phyloP scores from a whole-genome alignment of 2,888 invertebrate species.

The Pristionchus mayeri region DNA sequence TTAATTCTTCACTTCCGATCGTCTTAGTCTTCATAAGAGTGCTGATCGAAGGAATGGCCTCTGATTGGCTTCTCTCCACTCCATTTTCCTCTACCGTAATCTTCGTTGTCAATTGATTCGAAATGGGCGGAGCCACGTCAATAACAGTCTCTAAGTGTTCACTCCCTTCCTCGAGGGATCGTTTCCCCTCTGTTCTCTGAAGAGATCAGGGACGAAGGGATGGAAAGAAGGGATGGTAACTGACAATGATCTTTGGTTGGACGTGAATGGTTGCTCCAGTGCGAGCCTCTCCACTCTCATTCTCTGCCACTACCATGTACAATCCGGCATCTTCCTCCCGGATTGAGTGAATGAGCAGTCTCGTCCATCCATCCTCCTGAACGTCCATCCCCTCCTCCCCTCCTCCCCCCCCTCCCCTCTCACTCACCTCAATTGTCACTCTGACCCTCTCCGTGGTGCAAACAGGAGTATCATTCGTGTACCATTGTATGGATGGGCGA shows the following conservation, averaged over 20 bases:
- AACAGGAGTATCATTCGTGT: conserved; percentile 68
- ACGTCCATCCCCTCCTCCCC: not conserved
- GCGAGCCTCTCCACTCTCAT: conserved; percentile 91
- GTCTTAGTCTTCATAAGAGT: conserved; percentile 19
- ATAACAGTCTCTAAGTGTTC: conserved; percentile 2
- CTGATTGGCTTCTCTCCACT: not conserved
- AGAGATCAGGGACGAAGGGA: not conserved
- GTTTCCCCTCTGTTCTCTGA: not conserved
- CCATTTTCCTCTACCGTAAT: conserved; percentile 8
- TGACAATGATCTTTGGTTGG: conserved; percentile 50
- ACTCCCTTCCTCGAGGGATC: conserved; percentile 36
- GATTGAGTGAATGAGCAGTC: conserved; percentile 64
- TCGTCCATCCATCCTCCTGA: conserved; percentile 75
- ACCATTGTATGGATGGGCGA: conserved; percentile 72
- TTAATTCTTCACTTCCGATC: conserved; percentile 34
- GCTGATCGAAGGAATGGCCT: not conserved
- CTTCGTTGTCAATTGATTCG: not conserved
- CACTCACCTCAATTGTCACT: conserved; percentile 52
- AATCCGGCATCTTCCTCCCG: conserved; percentile 80
- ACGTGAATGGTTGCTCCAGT: conserved; percentile 86
- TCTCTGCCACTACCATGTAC: conserved; percentile 89
- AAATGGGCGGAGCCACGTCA: conserved; percentile 11
- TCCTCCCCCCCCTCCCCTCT: not conserved
- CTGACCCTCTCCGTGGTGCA: conserved; percentile 55
- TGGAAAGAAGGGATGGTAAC: too few relatives aligned